Evolutionary conservation across 2,113 vertebrate genomes (phyloP).

Genomic region (Formicarius rufipectus): DNA sequence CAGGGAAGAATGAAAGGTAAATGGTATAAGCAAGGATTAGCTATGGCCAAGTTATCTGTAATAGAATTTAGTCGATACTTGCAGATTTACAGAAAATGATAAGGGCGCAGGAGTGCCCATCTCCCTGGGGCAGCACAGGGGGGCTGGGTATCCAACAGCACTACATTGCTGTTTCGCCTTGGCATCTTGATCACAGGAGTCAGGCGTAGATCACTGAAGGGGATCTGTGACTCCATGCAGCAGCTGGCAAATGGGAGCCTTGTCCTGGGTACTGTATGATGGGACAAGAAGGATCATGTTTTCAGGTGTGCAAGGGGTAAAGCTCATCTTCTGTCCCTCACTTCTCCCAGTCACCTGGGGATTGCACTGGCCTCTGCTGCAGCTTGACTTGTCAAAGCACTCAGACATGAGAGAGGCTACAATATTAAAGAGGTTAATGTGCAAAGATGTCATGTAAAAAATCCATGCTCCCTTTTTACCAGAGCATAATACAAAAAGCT

Average conservation of each 20-base stretch:
- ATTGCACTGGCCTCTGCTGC: neutral
- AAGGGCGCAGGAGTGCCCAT: neutral
- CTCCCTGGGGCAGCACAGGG: neutral
- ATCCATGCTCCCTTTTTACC: neutral
- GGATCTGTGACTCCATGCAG: neutral
- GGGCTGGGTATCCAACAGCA: neutral
- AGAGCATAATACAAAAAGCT: neutral
- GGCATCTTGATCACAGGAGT: neutral
- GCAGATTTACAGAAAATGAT: neutral
- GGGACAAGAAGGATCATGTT: neutral
- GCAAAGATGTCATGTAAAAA: neutral
- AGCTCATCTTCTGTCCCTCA: neutral
- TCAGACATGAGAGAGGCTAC: neutral
- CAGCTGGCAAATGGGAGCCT: neutral
- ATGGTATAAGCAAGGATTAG: neutral
- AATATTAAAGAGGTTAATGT: neutral
- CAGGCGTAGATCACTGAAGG: neutral
- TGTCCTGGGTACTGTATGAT: neutral
- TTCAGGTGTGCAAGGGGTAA: neutral
- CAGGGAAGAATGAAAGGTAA: neutral
- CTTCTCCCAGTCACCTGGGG: rapidly evolving
- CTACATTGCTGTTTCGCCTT: neutral
- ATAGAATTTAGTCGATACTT: neutral
- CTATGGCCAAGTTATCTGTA: neutral
- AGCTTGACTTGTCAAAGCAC: neutral